Conservation (phyloP, 1,140 invertebrate genomes). For the Bombus waltoni region DNA sequence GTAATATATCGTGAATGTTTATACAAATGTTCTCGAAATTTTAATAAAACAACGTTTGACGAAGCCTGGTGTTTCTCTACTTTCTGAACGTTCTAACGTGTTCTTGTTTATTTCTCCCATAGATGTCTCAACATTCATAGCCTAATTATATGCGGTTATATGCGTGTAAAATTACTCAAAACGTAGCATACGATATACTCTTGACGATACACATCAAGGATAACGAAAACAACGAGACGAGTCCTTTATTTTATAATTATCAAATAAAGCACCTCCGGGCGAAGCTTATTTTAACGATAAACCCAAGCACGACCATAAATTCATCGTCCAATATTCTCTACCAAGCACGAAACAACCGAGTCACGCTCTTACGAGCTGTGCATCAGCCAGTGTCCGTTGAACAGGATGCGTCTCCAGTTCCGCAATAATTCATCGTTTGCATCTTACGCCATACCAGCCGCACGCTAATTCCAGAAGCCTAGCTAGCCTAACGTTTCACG, state of each 20-base stretch:
- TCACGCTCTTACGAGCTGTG: not conserved
- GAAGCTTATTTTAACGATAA: not conserved
- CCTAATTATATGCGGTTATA: no score
- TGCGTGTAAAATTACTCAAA: not conserved
- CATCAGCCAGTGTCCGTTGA: no score
- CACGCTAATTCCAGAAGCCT: not conserved
- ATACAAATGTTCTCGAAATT: no score
- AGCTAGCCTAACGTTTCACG: not conserved
- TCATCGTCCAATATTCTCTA: not conserved
- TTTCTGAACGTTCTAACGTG: no score
- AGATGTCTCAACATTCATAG: not conserved
- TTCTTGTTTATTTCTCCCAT: not conserved
- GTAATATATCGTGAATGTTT: no score
- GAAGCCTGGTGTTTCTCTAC: no score
- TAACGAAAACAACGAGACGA: not conserved
- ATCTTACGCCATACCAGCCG: not conserved
- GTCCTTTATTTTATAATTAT: not conserved
- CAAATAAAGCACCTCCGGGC: not conserved
- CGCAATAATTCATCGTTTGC: constrained; percentile 6
- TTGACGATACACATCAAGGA: not conserved
- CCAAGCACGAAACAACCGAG: not conserved
- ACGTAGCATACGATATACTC: not conserved
- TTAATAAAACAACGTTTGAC: no score
- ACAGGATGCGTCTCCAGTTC: not conserved
- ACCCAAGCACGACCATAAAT: not conserved